Conservation (phyloP, 2,888 invertebrate genomes). For the Oasisia sp. region DNA sequence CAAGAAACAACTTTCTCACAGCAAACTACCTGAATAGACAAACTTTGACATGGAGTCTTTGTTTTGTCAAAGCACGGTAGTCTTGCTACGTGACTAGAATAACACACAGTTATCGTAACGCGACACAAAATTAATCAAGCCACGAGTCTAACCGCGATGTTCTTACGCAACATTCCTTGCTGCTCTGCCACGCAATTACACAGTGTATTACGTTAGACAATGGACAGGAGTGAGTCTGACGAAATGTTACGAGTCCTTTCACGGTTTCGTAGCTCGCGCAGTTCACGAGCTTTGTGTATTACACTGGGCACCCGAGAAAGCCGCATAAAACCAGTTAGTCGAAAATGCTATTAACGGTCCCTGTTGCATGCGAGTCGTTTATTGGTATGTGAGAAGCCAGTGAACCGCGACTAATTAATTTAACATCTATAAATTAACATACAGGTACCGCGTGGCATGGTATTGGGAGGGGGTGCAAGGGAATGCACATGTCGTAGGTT, state of each 20-base stretch:
- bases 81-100: conserved; percentile 10
- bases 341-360: not conserved
- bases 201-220: not conserved
- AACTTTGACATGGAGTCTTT: not conserved
- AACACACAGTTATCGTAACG: conserved; percentile 1
- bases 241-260: conserved; percentile 13
- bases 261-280: not conserved
- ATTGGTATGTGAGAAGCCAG: conserved; percentile 4
- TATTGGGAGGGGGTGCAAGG: too few relatives aligned
- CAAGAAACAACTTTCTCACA: not conserved
- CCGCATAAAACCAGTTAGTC: not conserved
- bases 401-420: not conserved
- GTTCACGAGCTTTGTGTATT: not conserved
- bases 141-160: not conserved
- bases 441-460: not conserved
- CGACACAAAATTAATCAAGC: not conserved
- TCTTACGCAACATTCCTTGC: not conserved
- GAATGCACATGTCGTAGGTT: too few relatives aligned
- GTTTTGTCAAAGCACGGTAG: not conserved
- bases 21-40: not conserved
- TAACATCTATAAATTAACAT: not conserved
- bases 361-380: not conserved
- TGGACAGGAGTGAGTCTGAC: not conserved
- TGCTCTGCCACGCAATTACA: not conserved
- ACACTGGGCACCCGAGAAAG: not conserved